Conservation (phyloP, 1,140 invertebrate species). For the Lepidostoma basale region DNA sequence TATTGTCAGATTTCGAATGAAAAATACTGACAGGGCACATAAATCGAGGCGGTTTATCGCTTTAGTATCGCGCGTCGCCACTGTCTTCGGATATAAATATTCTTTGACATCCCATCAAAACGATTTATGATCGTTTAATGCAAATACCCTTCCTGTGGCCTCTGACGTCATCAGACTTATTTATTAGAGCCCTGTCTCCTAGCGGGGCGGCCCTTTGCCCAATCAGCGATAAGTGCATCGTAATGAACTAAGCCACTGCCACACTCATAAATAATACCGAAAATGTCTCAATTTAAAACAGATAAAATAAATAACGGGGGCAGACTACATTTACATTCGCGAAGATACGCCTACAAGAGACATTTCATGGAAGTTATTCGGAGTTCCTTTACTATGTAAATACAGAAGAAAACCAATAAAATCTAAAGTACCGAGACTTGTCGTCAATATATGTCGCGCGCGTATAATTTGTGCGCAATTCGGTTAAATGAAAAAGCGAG, state of each 20-base stretch:
- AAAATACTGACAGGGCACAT: background rate
- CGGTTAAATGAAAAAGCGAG: background rate
- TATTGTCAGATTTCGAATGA: background rate
- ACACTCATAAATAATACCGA: slow-evolving; percentile 5
- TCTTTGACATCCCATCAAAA: slow-evolving; percentile 1
- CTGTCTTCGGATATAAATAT: slow-evolving; percentile 19
- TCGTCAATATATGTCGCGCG: background rate
- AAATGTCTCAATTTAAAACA: slow-evolving; percentile 10
- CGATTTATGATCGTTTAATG: slow-evolving; percentile 31
- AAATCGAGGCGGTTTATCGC: background rate
- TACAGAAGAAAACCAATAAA: background rate
- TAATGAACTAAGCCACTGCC: slow-evolving; percentile 11
- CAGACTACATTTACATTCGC: background rate
- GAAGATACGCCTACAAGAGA: background rate
- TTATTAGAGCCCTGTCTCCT: slow-evolving; percentile 3
- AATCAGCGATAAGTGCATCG: slow-evolving; percentile 14
- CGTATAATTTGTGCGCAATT: background rate
- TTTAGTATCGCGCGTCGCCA: slow-evolving; percentile 6
- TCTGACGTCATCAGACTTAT: slow-evolving; percentile 26
- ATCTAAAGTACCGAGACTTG: background rate
- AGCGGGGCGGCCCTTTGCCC: slow-evolving; percentile 5
- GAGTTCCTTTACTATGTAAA: background rate
- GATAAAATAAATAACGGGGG: background rate
- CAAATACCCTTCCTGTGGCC: slow-evolving; percentile 23
- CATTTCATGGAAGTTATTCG: background rate